Percentiles rank a stretch among this genome's conserved stretches.
Evolutionary conservation across 1,140 invertebrate species (phyloP).

Genomic region (Temnothorax curvispinosus): DNA sequence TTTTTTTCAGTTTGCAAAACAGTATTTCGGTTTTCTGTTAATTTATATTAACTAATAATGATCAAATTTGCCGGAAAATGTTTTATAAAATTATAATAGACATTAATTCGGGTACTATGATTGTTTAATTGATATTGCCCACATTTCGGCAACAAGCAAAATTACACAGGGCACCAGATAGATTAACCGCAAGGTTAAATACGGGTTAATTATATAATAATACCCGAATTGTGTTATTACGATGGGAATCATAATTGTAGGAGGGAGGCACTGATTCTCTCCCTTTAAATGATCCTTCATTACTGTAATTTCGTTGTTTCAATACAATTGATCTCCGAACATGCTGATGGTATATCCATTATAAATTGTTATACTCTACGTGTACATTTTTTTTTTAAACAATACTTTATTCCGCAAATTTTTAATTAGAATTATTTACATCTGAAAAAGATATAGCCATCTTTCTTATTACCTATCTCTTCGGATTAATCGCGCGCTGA

Average conservation of each 20-base stretch:
- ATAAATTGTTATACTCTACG: background rate
- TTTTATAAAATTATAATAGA: conserved; percentile 10
- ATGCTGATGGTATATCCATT: background rate
- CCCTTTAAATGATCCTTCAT: conserved; percentile 21
- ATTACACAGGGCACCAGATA: background rate
- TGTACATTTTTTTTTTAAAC: background rate
- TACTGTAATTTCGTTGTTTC: conserved; percentile 37
- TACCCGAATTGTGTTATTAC: conserved; percentile 29
- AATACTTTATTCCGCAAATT: background rate
- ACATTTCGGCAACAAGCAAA: background rate
- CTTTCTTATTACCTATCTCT: background rate
- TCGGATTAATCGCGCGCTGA: background rate
- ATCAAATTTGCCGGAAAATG: background rate
- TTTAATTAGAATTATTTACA: background rate
- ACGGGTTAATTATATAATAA: conserved; percentile 44
- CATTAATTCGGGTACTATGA: background rate
- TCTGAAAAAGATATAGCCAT: background rate
- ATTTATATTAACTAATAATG: background rate
- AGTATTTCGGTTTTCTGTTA: background rate
- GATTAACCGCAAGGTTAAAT: conserved; percentile 19
- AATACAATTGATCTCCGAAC: background rate
- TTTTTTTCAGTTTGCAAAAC: background rate
- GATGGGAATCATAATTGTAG: background rate
- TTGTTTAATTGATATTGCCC: background rate
- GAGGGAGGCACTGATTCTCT: background rate